Evolutionary conservation across 2,888 invertebrate species (phyloP), one percentile per base, ranked within the genome.

Genomic region (Syrista parreyssii): DNA sequence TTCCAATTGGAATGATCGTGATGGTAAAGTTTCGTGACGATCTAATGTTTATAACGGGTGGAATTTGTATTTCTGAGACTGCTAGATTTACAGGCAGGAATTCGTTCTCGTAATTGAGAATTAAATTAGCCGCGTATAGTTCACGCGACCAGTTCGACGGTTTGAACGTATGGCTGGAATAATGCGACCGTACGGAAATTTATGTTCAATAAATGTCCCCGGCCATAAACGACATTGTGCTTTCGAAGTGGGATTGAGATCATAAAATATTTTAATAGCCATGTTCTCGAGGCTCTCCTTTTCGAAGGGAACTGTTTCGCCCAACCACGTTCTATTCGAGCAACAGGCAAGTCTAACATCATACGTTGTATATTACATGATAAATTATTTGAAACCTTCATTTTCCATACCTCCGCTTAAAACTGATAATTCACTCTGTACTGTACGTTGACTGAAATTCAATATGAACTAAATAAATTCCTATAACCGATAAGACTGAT

Each of bases 211-310:
- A 82, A 82, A 82, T 82, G 80, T 78, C 78, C 79, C 76, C 77
- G 78, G 78, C 78, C 82, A 82, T 82, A 82, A 82, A 82, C 78
- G 82, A 82, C 80, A 82, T 82, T 80, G 80, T 82, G 78, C 80
- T 77, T 78, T 80, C 55, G 79, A 74, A 75, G 77, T 76, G 76
- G 75, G 76, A 69, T 36, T 33, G 30, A 71, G 71, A 71, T 71
- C 71, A 33, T 71, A 71, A 71, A 71, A 71, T 71, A 71, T 71
- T 71, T 71, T 71, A 71, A 71, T 71, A 30, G 31, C 71, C 71
- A 33, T 33, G 33, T 31, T 31, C 31, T 71, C 31, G 71, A 31
- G 30, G 15, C 12, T 11, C 71, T 71, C 30, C 71, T 71, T 30
- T 71, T 23, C 55, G 55, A 23, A 55, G 23, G 9, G 55, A 55